phyloP scores from a whole-genome alignment of 2,113 vertebrate genomes.

The Pseudopodoces humilis region DNA sequence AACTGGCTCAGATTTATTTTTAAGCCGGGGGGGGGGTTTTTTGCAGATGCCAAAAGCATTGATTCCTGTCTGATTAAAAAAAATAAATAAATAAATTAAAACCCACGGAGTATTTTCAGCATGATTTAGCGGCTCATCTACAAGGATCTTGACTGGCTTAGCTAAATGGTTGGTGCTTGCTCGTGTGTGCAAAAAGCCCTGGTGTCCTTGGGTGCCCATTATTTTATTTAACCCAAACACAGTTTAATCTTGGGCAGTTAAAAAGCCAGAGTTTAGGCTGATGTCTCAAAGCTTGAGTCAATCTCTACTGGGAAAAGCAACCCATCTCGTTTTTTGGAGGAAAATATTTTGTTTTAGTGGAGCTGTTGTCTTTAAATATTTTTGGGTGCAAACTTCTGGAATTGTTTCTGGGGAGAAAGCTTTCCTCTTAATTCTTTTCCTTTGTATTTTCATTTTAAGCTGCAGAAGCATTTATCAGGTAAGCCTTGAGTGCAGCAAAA shows the following conservation, averaged over 20 bases:
- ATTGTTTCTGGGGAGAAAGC: neutral
- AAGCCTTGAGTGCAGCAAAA: neutral
- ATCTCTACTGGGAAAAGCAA: neutral
- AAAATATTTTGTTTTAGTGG: neutral
- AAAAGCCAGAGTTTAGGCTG: neutral
- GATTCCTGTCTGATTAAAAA: neutral
- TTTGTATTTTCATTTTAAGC: neutral
- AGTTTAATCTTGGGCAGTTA: neutral
- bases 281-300: neutral
- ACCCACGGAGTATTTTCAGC: neutral
- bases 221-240: neutral
- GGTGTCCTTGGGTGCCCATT: neutral
- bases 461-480: neutral
- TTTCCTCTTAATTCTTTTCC: neutral
- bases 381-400: neutral
- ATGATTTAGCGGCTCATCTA: neutral
- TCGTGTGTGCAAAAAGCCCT: neutral
- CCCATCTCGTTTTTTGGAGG: neutral
- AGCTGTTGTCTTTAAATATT: rapidly evolving
- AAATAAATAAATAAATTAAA: neutral
- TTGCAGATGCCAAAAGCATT: neutral
- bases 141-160: neutral
- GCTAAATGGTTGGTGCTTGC: neutral
- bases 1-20: constrained; percentile 29
- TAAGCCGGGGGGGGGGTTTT: neutral